Evolutionary conservation across 2,113 vertebrate species (phyloP).

Genomic region (Grammomys dolichurus): DNA sequence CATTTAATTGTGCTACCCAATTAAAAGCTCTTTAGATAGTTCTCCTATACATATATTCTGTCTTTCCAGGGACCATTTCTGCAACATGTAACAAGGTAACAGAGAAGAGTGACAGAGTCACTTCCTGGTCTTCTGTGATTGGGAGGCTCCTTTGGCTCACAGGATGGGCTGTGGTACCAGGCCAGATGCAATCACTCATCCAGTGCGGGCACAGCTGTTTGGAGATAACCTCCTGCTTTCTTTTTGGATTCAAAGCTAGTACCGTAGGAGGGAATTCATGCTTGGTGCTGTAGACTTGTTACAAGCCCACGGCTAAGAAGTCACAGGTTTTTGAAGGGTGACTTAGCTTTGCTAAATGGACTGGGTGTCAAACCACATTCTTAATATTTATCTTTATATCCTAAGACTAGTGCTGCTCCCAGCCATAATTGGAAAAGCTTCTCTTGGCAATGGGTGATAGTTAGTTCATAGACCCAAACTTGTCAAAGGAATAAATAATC

Average conservation of each 20-base stretch:
- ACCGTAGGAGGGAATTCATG: no score
- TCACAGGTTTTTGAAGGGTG: neutral
- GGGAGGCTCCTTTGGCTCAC: neutral
- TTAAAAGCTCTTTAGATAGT: neutral
- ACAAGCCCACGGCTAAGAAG: neutral
- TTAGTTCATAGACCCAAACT: neutral
- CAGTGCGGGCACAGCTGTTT: neutral
- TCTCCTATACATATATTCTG: neutral
- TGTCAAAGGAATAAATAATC: neutral
- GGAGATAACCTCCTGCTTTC: neutral
- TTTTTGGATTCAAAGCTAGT: neutral
- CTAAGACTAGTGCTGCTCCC: neutral
- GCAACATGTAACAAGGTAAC: neutral
- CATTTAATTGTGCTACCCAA: fast-evolving
- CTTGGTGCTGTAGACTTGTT: neutral
- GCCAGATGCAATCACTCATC: no score
- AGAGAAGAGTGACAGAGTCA: neutral
- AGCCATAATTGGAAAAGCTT: neutral
- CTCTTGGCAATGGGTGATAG: neutral
- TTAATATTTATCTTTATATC: neutral
- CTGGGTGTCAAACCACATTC: neutral
- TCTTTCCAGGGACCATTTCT: neutral
- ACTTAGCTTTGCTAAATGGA: neutral
- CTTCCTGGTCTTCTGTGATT: neutral
- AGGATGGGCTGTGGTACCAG: neutral